Evolutionary conservation across 2,113 vertebrate species (phyloP).

Genomic region (Dryoscopus gambensis): DNA sequence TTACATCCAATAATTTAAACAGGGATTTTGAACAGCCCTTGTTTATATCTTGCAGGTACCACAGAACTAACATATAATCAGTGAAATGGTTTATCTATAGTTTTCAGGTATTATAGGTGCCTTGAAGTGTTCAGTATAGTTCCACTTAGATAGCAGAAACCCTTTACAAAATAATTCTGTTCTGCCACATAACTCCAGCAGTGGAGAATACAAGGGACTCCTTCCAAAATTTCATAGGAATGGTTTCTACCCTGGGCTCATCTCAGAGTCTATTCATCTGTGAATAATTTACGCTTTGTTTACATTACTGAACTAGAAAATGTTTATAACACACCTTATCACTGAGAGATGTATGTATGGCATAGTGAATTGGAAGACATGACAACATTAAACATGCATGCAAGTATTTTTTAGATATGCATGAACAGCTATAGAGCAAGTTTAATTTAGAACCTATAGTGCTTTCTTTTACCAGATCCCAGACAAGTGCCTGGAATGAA

Average conservation of each 20-base stretch:
- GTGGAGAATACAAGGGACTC: neutral
- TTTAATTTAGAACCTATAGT: neutral
- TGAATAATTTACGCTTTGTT: neutral
- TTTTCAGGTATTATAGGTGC: constrained; percentile 31
- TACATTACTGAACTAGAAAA: neutral
- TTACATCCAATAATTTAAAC: neutral
- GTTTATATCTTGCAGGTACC: constrained; percentile 31
- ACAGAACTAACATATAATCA: constrained; percentile 38
- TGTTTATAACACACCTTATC: neutral
- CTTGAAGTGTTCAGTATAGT: neutral
- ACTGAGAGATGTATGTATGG: neutral
- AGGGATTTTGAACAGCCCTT: neutral
- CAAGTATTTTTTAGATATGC: neutral
- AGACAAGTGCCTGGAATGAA: neutral
- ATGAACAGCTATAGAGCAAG: neutral
- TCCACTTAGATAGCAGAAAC: neutral
- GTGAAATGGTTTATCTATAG: constrained; percentile 35
- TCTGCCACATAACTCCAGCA: neutral
- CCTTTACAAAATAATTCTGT: neutral
- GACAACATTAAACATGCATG: neutral
- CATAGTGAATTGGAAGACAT: neutral
- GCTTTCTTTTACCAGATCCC: neutral
- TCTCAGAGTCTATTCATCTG: neutral
- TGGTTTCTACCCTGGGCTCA: neutral
- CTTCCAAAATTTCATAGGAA: neutral